Conservation (phyloP, 1,140 invertebrate genomes). For the Psix sp. region DNA sequence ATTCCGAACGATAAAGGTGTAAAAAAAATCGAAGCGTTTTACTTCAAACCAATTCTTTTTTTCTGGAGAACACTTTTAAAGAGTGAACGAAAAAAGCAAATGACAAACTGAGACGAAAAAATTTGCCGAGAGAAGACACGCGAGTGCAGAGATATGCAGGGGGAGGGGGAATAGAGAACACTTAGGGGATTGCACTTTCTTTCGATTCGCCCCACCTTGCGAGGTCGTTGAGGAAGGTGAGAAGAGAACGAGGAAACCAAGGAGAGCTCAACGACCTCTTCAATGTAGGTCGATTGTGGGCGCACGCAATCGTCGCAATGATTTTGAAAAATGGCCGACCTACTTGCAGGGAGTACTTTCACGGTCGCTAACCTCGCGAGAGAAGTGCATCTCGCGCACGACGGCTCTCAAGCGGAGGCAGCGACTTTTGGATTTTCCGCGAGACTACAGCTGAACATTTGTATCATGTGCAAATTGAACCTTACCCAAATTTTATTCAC, state of each 20-base stretch:
- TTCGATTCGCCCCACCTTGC: slow-evolving; percentile 52
- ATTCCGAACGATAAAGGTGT: too few relatives aligned
- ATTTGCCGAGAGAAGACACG: slow-evolving; percentile 11
- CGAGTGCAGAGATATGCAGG: slow-evolving; percentile 19
- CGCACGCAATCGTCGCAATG: slow-evolving; percentile 75
- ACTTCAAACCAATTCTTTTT: too few relatives aligned
- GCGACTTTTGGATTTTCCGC: slow-evolving; percentile 50
- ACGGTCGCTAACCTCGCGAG: slow-evolving; percentile 74
- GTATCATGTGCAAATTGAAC: too few relatives aligned
- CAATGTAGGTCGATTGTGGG: slow-evolving; percentile 74
- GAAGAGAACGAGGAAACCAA: slow-evolving; percentile 69
- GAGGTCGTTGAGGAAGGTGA: slow-evolving; percentile 62
- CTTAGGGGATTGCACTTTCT: slow-evolving; percentile 58
- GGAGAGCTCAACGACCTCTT: slow-evolving; percentile 71
- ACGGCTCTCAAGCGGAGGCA: slow-evolving; percentile 45
- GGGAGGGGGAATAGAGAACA: slow-evolving; percentile 48
- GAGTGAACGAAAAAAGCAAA: neutral
- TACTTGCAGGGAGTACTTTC: slow-evolving; percentile 76
- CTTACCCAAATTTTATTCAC: too few relatives aligned
- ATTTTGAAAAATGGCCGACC: slow-evolving; percentile 75
- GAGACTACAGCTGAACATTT: too few relatives aligned
- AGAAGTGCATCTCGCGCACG: slow-evolving; percentile 58
- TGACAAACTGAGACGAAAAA: neutral
- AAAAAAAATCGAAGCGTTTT: too few relatives aligned
- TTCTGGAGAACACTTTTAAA: neutral